Evolutionary conservation across 2,113 vertebrate genomes (phyloP).

Genomic region (Lagenorhynchus albirostris): DNA sequence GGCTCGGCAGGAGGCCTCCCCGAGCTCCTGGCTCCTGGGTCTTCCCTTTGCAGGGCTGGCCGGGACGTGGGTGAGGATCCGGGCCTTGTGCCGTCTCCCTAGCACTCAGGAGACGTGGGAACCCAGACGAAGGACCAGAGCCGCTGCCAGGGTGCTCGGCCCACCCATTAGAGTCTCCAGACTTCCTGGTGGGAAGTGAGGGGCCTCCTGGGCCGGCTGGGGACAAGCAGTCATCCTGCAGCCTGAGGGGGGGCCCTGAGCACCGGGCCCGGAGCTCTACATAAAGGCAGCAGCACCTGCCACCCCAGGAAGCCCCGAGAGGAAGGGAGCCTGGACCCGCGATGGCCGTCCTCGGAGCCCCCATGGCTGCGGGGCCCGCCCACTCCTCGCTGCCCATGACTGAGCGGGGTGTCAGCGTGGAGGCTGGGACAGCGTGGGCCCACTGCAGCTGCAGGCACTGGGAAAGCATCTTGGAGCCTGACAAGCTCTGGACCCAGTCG

Average conservation of each 20-base stretch:
- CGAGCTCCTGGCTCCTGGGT: background rate
- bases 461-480: background rate
- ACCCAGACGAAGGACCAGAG: background rate
- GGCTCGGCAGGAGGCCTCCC: background rate
- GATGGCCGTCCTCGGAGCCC: background rate
- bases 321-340: background rate
- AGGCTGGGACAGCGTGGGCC: background rate
- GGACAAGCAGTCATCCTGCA: background rate
- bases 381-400: background rate
- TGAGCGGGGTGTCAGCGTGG: background rate
- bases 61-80: background rate
- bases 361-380: background rate
- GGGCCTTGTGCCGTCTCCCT: background rate
- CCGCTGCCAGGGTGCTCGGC: background rate
- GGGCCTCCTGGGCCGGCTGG: no score
- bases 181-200: background rate
- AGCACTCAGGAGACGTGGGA: background rate
- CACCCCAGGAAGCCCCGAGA: background rate
- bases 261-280: background rate
- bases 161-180: fast-evolving
- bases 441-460: background rate
- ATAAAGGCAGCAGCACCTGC: background rate
- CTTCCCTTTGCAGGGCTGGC: background rate
- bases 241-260: background rate
- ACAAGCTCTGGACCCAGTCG: background rate